Base-by-base conservation (phyloP, 2,888 invertebrate genomes). In the Brachynemurus nebulosus region DNA sequence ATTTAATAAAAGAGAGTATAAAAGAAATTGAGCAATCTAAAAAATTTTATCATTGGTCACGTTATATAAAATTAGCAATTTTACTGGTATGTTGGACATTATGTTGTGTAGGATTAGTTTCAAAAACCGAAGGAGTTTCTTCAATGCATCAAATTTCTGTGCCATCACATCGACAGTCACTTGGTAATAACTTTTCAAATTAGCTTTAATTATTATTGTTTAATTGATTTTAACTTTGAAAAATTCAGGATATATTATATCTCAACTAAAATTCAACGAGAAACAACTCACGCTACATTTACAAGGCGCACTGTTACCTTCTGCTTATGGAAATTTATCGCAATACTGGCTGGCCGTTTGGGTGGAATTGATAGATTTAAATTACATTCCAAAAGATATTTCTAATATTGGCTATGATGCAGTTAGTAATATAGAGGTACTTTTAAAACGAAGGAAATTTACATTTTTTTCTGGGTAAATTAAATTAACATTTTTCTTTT, bases 41-140 rank as follows among this genome's bases (percentile, higher is more conserved):
- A n/a, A n/a, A n/a, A n/a, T n/a, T n/a, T n/a, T n/a, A n/a, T n/a
- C n/a, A n/a, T n/a, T 42, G 42, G 34, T 16, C 34, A 2, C 33
- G 34, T 49, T 66, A 65, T 49, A 53, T 63, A 1, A 80, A 78
- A 61, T 71, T 81, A 54, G 58, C 66, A 0, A 50, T 75, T 1
- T 65, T 84, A 0, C 59, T 77, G 2, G 64, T 66, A 0, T 70
- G 76, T 40, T 85, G 85, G 85, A 53, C 74, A 1, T 65, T 76
- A 50, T 82, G 83, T 57, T 80, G 82, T 1, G 67, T 71, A 4
- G 70, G 76, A 7, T 69, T 86, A 50, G 74, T 83, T 65, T 68
- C 74, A 54, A 81, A 77, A 55, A 76, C 72, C 49, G 84, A 82
- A 53, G 78, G 73, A 55, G 70, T 76, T 25, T 68, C 70, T 37